phyloP scores from a whole-genome alignment of 2,888 invertebrate genomes.

The Cheilosia variabilis region DNA sequence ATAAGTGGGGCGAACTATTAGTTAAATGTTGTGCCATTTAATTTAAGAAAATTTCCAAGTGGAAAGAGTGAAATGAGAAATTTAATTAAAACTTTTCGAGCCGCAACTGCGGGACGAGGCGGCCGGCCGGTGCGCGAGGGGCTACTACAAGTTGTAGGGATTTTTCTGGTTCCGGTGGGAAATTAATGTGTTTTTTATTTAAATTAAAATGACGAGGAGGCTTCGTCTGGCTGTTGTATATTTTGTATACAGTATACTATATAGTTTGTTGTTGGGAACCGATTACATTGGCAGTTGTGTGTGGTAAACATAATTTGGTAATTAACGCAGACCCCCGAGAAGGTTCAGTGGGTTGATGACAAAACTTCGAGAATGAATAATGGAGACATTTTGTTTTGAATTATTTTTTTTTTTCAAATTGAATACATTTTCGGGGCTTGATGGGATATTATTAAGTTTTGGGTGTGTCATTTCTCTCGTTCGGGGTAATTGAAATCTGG shows the following conservation, averaged over 20 bases:
- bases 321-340: neutral
- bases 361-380: slow-evolving; percentile 36
- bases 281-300: slow-evolving; percentile 51
- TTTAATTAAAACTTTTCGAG: slow-evolving; percentile 70
- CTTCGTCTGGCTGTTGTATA: neutral
- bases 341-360: neutral
- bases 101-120: too few relatives aligned
- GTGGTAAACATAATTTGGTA: slow-evolving; percentile 53
- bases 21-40: slow-evolving; percentile 73
- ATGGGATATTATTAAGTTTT: neutral
- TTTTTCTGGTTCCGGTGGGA: slow-evolving; percentile 50
- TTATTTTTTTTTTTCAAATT: neutral
- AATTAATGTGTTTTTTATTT: slow-evolving; percentile 62
- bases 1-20: slow-evolving; percentile 74
- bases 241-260: too few relatives aligned
- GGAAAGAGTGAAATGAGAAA: slow-evolving; percentile 49
- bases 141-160: slow-evolving; percentile 8
- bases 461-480: neutral
- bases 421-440: neutral
- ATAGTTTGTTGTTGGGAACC: slow-evolving; percentile 11
- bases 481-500: slow-evolving; percentile 4
- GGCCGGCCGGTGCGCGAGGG: neutral
- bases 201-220: slow-evolving; percentile 50
- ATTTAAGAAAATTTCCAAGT: slow-evolving; percentile 52
- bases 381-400: slow-evolving; percentile 19